Base-by-base conservation (phyloP, 1,140 invertebrate genomes). In the Nomia melanderi region DNA sequence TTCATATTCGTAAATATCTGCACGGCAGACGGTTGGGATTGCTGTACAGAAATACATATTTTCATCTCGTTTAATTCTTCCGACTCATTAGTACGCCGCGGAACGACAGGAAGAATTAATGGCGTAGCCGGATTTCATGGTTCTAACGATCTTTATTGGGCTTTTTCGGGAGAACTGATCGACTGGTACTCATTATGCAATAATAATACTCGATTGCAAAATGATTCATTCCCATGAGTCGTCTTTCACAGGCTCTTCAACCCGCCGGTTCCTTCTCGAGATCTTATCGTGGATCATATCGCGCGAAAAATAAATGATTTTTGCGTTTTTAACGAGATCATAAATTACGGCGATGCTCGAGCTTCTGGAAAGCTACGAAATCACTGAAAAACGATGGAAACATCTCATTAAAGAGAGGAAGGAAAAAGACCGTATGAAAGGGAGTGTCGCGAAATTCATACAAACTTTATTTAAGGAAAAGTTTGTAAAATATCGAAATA, bases 261-360 rank as follows among this genome's bases (percentile, higher is more conserved):
- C 12, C 8, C 33, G 1, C 1, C 0, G 39, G 47, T 29, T n/a
- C 14, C 33, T 47, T n/a, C 63, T 69, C 54, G 73, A 76, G 64
- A 17, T 39, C 73, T 23, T 76, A n/a, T 76, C 73, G 65, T 69
- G 69, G 73, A 76, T 76, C 73, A 76, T 59, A 53, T 76, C 73
- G 73, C 65, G 60, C 65, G 80, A 64, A 82, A 44, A 83, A 83
- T 78, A 82, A 83, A 83, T 66, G 81, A 82, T 83, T 82, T 71
- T 70, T 39, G 71, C 47, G 76, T 78, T 83, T 83, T 82, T 83
- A 83, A 83, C 80, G 76, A 82, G 81, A 82, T 83, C 81, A 70
- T 83, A 82, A 78, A 83, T 82, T 82, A 82, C 73, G 60, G 20
- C 67, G 62, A 73, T 44, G 66, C 75, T 36, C 14, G n/a, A 27